Evolutionary conservation across 2,888 invertebrate species (phyloP), one percentile per base, ranked within the genome.

Genomic region (Drosophila mimica): DNA sequence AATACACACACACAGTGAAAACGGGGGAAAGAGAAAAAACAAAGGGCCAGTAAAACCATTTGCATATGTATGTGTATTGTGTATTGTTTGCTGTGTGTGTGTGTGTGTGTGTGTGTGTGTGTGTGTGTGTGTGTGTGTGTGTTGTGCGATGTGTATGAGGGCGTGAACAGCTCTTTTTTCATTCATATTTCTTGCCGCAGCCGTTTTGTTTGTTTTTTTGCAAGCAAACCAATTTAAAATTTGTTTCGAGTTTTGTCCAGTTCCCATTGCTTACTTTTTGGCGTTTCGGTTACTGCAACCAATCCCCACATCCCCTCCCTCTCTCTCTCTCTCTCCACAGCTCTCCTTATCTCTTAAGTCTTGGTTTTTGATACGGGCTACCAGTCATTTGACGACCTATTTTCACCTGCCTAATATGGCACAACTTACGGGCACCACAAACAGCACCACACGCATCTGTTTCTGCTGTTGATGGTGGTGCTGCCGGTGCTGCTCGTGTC

Each of bases 1-100:
- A 85, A 85, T 82, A 84, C 60, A 70, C 57, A 64, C 52, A 25
- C 25, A 25, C 25, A 25, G 28, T 61, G 25, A 43, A 17, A 49
- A 38, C 57, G 46, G 65, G 54, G 46, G 43, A 53, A 48, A 56
- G 34, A 20, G 34, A 70, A 57, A 57, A 33, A 71, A 65, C 60
- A 49, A 85, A 85, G 74, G 87, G 84, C 51, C 88, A 88, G 88
- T 85, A 83, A 85, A 86, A 85, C 83, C 86, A 85, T 87, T 88
- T 86, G 88, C 88, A 88, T 85, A 85, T 64, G 66, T 60, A 70
- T 72, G 25, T 46, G 28, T 46, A 2, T 46, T 28, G 40, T 20
- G 31, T 79, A 70, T 69, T 43, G 20, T 20, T 2, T 69, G 1
- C 13, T 25, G 46, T 20, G 17, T 52, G n/a, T 46, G n/a, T n/a